These are phyloP conservation scores for Vultur gryphus DNA, from an alignment of 2,797 vertebrate species.

Conservation along the genomic window DNA sequence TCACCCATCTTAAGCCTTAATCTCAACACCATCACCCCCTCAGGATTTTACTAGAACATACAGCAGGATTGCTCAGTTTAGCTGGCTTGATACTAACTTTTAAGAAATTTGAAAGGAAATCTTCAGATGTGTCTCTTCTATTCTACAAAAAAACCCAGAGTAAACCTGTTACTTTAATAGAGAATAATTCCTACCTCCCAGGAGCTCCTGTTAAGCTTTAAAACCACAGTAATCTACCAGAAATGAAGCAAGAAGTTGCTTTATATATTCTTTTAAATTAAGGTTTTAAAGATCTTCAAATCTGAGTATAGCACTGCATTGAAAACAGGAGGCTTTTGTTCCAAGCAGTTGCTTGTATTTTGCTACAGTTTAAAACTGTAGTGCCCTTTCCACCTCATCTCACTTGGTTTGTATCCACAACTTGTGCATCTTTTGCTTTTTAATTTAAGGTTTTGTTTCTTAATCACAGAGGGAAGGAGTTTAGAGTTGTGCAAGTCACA, in stretches of 20 bases:
- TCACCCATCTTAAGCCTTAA: background rate
- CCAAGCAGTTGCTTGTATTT: background rate
- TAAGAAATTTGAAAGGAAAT: background rate
- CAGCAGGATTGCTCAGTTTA: background rate
- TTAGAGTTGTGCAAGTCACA: background rate
- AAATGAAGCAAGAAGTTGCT: background rate
- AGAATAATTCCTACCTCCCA: background rate
- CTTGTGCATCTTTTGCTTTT: background rate
- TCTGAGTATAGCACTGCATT: background rate
- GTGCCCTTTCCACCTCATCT: background rate
- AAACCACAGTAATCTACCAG: background rate
- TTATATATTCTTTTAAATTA: background rate
- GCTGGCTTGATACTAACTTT: background rate
- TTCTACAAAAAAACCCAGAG: background rate
- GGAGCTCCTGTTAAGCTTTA: background rate
- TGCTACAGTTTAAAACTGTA: background rate
- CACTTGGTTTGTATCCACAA: background rate
- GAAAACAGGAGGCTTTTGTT: background rate
- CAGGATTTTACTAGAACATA: background rate
- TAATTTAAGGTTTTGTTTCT: background rate
- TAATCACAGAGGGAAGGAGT: background rate
- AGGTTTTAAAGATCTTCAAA: background rate
- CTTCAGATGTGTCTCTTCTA: background rate
- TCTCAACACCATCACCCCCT: rapidly evolving
- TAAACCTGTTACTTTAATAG: background rate